Conservation (phyloP, 2,888 invertebrate genomes). For the Limnephilus lunatus region DNA sequence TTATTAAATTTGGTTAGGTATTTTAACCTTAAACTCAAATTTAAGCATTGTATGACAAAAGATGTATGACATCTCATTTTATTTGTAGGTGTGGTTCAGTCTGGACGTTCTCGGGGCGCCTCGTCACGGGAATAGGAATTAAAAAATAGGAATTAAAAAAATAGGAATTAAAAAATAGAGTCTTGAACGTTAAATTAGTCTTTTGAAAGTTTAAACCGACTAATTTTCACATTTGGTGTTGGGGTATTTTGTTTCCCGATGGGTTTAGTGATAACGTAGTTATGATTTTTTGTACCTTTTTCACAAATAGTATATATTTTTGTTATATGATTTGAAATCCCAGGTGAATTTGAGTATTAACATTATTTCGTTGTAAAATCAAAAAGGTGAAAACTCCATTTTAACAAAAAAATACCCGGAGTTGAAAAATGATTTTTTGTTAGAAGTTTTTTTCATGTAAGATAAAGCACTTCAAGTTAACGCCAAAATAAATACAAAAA, state of each 20-base stretch:
- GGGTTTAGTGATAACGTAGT: background rate
- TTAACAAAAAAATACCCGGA: too few relatives aligned
- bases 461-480: too few relatives aligned
- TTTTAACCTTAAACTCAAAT: too few relatives aligned
- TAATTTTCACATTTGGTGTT: background rate
- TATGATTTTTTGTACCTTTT: background rate
- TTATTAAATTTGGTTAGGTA: too few relatives aligned
- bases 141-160: background rate
- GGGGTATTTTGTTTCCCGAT: background rate
- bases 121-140: background rate
- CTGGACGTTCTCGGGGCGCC: background rate
- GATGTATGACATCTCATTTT: background rate
- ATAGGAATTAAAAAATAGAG: background rate
- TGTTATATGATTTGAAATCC: too few relatives aligned
- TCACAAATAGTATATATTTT: too few relatives aligned
- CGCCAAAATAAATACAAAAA: background rate
- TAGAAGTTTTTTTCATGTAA: too few relatives aligned
- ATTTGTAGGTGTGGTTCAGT: constrained; percentile 24
- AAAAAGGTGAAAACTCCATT: too few relatives aligned
- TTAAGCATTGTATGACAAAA: too few relatives aligned
- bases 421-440: too few relatives aligned
- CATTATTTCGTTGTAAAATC: too few relatives aligned
- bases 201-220: background rate
- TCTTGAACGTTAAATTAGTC: background rate
- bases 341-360: too few relatives aligned